phyloP scores from a whole-genome alignment of 1,140 invertebrate species.

The Tribolium castaneum region DNA sequence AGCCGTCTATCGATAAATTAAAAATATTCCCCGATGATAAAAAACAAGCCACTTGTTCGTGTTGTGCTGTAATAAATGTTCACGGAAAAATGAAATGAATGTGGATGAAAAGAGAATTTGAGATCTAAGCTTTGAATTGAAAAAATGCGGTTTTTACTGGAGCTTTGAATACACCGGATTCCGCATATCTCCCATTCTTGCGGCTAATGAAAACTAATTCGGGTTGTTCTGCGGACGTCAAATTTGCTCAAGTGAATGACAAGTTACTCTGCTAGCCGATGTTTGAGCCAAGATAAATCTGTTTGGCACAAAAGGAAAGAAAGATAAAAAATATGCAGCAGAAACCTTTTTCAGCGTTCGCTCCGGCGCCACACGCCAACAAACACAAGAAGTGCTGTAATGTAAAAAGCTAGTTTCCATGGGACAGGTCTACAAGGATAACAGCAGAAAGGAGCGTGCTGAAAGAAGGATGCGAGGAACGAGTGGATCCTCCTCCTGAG shows the following conservation, averaged over 20 bases:
- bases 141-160: conserved; percentile 13
- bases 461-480: conserved; percentile 34
- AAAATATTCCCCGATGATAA: background rate
- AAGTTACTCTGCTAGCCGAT: background rate
- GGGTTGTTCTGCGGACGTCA: background rate
- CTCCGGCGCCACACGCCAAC: conserved; percentile 18
- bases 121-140: background rate
- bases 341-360: conserved; percentile 29
- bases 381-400: conserved; percentile 39
- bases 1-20: background rate
- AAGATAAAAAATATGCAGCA: conserved; percentile 33
- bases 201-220: conserved; percentile 27
- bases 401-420: conserved; percentile 42
- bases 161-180: background rate
- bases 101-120: conserved; percentile 1
- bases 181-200: background rate
- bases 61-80: conserved; percentile 13
- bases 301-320: conserved; percentile 23
- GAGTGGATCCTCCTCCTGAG: conserved; percentile 52
- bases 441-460: conserved; percentile 34
- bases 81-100: conserved; percentile 15
- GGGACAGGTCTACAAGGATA: conserved; percentile 34
- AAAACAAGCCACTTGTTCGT: conserved; percentile 7
- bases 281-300: conserved; percentile 33
- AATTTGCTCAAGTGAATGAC: conserved; percentile 22